Conservation (phyloP, 2,797 vertebrate species). For the Tenualosa ilisha region DNA sequence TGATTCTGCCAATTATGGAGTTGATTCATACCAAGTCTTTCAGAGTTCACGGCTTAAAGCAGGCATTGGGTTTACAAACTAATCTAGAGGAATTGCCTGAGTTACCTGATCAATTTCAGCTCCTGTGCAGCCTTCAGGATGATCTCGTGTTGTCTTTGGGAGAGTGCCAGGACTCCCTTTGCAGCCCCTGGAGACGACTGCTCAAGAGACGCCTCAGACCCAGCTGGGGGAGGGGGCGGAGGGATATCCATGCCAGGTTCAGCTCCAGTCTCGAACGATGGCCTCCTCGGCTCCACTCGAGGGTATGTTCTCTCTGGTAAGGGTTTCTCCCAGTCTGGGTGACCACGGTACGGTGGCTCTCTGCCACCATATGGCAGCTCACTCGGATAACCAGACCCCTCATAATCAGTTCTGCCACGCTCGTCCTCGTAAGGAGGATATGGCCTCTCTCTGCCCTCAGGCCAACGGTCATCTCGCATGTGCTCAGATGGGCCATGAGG, state of each 20-base stretch:
- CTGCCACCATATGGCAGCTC: slow-evolving; percentile 75
- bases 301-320: slow-evolving; percentile 70
- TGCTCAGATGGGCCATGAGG: slow-evolving; percentile 80
- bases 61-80: neutral
- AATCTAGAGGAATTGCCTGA: neutral
- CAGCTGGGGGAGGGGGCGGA: slow-evolving; percentile 57
- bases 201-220: slow-evolving; percentile 76
- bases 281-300: slow-evolving; percentile 59
- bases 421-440: slow-evolving; percentile 82
- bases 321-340: slow-evolving; percentile 79
- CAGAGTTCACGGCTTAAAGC: too few relatives aligned
- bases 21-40: too few relatives aligned
- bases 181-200: slow-evolving; percentile 67
- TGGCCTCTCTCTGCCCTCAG: slow-evolving; percentile 79
- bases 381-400: slow-evolving; percentile 81
- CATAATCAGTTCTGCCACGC: slow-evolving; percentile 79
- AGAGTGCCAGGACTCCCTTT: slow-evolving; percentile 90
- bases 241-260: slow-evolving; percentile 59
- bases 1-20: too few relatives aligned
- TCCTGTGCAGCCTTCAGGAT: slow-evolving; percentile 99
- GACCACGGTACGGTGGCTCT: slow-evolving; percentile 69
- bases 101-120: slow-evolving; percentile 95
- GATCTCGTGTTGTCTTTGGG: slow-evolving; percentile 97
- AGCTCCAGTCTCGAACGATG: slow-evolving; percentile 68
- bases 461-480: slow-evolving; percentile 84